Conservation (phyloP, 2,113 vertebrate genomes). For the Microcebus ravelobensis region DNA sequence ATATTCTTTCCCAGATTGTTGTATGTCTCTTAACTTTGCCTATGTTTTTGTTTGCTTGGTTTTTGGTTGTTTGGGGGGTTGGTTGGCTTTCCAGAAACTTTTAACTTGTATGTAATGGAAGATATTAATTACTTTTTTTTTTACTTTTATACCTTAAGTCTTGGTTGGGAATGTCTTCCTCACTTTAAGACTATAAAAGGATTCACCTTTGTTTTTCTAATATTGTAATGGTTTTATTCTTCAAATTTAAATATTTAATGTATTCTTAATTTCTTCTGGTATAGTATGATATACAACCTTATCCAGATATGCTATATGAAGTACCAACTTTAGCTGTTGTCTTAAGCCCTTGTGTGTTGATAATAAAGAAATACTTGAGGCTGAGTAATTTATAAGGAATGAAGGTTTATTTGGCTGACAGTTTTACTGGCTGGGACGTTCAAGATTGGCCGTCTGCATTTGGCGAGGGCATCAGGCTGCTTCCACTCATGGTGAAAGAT, state of each 20-base stretch:
- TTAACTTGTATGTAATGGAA: neutral
- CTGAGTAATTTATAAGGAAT: neutral
- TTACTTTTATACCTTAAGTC: neutral
- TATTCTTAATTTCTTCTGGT: neutral
- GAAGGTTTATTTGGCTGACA: neutral
- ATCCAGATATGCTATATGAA: neutral
- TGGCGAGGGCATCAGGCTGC: neutral
- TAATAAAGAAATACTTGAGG: neutral
- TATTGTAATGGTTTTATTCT: neutral
- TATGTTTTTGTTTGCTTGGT: neutral
- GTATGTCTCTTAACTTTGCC: neutral
- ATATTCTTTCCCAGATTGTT: neutral
- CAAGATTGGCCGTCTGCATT: neutral
- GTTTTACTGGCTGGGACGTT: neutral
- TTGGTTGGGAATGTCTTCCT: neutral
- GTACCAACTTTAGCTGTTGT: neutral
- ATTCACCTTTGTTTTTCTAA: neutral
- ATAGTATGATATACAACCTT: neutral
- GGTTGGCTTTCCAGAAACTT: neutral
- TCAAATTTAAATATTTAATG: neutral
- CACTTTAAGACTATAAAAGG: neutral
- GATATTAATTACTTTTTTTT: constrained; percentile 7
- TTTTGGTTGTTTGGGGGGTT: neutral
- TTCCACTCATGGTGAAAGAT: neutral
- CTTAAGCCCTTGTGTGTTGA: neutral